A percentile compares a stretch with the other conserved stretches of the same genome.
Evolutionary conservation across 1,140 invertebrate genomes (phyloP).

Genomic region (Akabosia matsudoensis): DNA sequence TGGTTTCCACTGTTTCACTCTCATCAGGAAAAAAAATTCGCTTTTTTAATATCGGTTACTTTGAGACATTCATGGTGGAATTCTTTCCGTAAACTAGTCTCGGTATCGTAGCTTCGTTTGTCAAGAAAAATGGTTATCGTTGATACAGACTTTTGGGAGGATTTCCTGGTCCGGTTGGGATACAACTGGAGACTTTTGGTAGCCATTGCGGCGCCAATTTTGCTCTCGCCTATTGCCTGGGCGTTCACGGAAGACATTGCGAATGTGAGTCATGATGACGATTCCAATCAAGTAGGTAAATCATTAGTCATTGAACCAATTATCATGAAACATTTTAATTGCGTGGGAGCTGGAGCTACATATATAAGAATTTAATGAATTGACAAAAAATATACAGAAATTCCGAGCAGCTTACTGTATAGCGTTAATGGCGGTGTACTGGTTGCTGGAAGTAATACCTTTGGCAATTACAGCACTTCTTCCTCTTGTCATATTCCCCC

Average conservation of each 20-base stretch:
- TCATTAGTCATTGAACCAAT: too few species aligned
- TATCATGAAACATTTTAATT: too few species aligned
- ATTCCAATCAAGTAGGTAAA: too few species aligned
- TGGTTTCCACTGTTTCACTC: too few species aligned
- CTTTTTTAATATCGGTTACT: too few species aligned
- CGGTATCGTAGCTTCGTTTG: too few species aligned
- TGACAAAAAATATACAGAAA: not conserved
- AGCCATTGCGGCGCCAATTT: not conserved
- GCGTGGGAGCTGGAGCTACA: too few species aligned
- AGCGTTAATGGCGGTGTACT: not conserved
- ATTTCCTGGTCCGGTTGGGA: not conserved
- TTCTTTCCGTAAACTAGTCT: too few species aligned
- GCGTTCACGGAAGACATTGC: not conserved
- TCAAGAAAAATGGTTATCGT: not conserved
- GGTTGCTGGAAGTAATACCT: conserved; percentile 7
- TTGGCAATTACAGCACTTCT: not conserved
- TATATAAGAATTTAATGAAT: too few species aligned
- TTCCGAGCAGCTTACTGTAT: not conserved
- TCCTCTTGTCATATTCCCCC: conserved; percentile 1
- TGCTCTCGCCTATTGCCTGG: not conserved
- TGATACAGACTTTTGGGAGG: not conserved
- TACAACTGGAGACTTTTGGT: not conserved
- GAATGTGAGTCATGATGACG: not conserved
- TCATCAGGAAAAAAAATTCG: too few species aligned
- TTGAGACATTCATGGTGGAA: too few species aligned